Percentiles rank a stretch among this genome's conserved stretches.
These are phyloP conservation scores for Gorsachius magnificus DNA, from an alignment of 2,797 vertebrate genomes.

Conservation along the genomic window DNA sequence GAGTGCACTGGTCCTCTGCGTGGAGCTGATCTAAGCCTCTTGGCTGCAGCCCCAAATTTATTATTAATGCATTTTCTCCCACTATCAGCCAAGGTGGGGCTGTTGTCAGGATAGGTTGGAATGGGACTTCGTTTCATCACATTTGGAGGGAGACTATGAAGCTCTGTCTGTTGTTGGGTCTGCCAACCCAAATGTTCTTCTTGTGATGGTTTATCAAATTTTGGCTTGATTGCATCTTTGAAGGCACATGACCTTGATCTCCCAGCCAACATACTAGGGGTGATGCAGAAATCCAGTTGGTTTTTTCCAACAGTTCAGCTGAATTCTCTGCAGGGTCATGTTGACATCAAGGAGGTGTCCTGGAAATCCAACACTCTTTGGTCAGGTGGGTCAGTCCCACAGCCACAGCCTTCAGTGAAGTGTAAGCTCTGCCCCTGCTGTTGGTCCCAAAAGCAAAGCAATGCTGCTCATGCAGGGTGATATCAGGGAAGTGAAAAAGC, in stretches of 20 bases:
- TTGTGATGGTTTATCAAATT: fast-evolving
- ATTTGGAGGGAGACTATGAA: background rate
- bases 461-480: background rate
- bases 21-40: background rate
- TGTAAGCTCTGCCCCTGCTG: background rate
- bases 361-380: background rate
- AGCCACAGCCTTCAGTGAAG: background rate
- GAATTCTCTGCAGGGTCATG: background rate
- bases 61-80: background rate
- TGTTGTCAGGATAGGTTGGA: background rate
- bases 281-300: background rate
- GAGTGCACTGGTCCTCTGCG: background rate
- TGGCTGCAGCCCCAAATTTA: background rate
- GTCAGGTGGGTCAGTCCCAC: background rate
- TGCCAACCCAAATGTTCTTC: background rate
- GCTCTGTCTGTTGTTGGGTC: background rate
- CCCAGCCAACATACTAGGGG: background rate
- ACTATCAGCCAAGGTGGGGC: background rate
- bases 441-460: background rate
- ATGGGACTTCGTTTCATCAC: background rate
- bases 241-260: background rate
- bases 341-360: background rate
- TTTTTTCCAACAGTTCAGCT: background rate
- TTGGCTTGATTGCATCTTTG: background rate
- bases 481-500: background rate